A percentile compares a stretch with the other conserved stretches of the same genome.
These are phyloP conservation scores for Lagria hirta DNA, from an alignment of 2,888 invertebrate genomes.

Conservation along the genomic window DNA sequence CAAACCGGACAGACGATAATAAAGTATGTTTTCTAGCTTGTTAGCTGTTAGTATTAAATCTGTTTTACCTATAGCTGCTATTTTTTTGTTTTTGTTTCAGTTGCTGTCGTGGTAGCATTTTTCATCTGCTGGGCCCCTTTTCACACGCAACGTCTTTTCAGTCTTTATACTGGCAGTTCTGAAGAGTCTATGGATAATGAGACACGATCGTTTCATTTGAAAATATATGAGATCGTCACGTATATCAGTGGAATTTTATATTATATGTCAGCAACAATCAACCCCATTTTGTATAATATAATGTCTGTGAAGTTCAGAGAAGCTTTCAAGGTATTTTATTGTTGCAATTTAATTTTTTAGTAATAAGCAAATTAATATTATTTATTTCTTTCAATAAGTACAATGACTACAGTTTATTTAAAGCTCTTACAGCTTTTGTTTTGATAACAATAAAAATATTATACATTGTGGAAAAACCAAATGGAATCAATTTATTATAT, in stretches of 20 bases:
- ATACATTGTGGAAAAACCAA: too few species aligned
- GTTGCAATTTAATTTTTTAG: too few species aligned
- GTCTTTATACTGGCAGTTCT: conserved; percentile 69
- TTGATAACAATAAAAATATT: too few species aligned
- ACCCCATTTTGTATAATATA: conserved; percentile 88
- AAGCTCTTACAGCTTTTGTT: too few species aligned
- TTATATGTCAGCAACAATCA: conserved; percentile 88
- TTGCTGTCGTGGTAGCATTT: conserved; percentile 86
- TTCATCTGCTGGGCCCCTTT: conserved; percentile 90
- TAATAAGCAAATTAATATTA: too few species aligned
- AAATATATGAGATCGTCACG: conserved; percentile 65
- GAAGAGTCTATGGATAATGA: conserved; percentile 47
- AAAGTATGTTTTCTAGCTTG: too few species aligned
- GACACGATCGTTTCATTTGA: conserved; percentile 42
- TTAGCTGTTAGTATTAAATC: too few species aligned
- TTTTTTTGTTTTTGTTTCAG: conserved; percentile 55
- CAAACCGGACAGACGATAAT: too few species aligned
- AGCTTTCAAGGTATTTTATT: conserved; percentile 90
- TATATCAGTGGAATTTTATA: conserved; percentile 86
- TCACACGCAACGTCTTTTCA: conserved; percentile 84
- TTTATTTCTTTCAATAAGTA: too few species aligned
- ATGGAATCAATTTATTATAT: too few species aligned
- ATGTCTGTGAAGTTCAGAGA: conserved; percentile 92
- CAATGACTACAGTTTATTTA: too few species aligned
- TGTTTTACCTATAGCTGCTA: too few species aligned